Conservation (phyloP, 2,888 invertebrate species). For the Therioaphis trifolii region DNA sequence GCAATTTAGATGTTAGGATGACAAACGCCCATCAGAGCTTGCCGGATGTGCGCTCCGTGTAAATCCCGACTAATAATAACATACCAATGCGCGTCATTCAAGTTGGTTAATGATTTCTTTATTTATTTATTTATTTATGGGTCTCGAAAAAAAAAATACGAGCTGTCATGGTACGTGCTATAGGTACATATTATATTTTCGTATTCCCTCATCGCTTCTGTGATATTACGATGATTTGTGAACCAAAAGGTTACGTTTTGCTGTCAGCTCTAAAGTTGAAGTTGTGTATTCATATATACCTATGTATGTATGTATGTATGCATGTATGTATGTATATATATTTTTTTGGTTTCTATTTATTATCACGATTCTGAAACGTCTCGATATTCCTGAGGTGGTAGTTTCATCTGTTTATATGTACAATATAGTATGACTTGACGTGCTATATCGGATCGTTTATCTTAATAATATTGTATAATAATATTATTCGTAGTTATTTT, state of each 20-base stretch:
- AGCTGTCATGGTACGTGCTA: background rate
- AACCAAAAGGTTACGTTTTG: background rate
- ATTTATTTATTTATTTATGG: background rate
- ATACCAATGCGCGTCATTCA: background rate
- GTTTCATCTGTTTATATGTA: too few species aligned
- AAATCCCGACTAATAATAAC: constrained; percentile 46
- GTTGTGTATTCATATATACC: background rate
- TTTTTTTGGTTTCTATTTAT: background rate
- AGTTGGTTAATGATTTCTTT: constrained; percentile 16
- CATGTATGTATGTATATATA: background rate
- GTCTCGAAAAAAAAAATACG: background rate
- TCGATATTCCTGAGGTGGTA: too few species aligned
- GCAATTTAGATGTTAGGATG: constrained; percentile 52
- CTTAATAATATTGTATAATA: too few species aligned
- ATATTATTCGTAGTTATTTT: too few species aligned
- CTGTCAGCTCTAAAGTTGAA: background rate
- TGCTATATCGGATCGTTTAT: too few species aligned
- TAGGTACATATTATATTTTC: background rate
- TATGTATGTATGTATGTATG: background rate
- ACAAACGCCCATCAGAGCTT: constrained; percentile 35
- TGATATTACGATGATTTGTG: background rate
- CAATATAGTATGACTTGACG: too few species aligned
- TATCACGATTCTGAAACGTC: background rate
- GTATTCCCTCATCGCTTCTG: background rate
- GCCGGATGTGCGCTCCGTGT: constrained; percentile 34